A percentile compares a stretch with the other conserved stretches of the same genome.
phyloP scores from a whole-genome alignment of 1,140 invertebrate species.

The Neodiprion lecontei region DNA sequence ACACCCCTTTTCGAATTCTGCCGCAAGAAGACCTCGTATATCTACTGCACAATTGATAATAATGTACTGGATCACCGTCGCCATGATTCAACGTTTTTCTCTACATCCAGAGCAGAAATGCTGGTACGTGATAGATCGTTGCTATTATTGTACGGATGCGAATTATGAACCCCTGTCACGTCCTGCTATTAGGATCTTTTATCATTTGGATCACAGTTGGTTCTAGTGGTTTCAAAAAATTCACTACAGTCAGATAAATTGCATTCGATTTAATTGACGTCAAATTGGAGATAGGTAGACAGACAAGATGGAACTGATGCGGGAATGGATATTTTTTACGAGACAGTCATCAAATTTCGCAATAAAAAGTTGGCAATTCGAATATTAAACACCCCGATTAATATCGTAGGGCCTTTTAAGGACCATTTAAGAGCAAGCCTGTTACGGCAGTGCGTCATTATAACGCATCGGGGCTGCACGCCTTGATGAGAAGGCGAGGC shows the following conservation, averaged over 20 bases:
- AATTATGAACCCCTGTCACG: too few relatives aligned
- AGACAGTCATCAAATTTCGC: slow-evolving; percentile 44
- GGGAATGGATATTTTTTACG: slow-evolving; percentile 42
- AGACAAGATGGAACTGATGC: slow-evolving; percentile 9
- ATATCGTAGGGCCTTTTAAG: not conserved
- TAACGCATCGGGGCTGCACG: not conserved
- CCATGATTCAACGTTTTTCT: too few relatives aligned
- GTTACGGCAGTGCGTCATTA: slow-evolving; percentile 7
- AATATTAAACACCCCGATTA: not conserved
- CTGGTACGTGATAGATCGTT: too few relatives aligned
- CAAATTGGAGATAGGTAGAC: slow-evolving; percentile 33
- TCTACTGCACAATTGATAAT: too few relatives aligned
- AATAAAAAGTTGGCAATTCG: slow-evolving; percentile 39
- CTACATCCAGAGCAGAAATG: too few relatives aligned
- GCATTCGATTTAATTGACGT: slow-evolving; percentile 43
- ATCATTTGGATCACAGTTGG: too few relatives aligned
- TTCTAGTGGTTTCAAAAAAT: too few relatives aligned
- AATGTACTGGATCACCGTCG: too few relatives aligned
- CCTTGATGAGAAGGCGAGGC: not conserved
- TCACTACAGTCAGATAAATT: not conserved
- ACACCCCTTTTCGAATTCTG: too few relatives aligned
- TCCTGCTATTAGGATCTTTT: too few relatives aligned
- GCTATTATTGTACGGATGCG: too few relatives aligned
- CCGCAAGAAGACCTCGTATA: too few relatives aligned
- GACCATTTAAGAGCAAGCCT: not conserved